A percentile compares a stretch with the other conserved stretches of the same genome.
These are phyloP conservation scores for Copidosoma floridanum DNA, from an alignment of 1,140 invertebrate species.

Conservation along the genomic window DNA sequence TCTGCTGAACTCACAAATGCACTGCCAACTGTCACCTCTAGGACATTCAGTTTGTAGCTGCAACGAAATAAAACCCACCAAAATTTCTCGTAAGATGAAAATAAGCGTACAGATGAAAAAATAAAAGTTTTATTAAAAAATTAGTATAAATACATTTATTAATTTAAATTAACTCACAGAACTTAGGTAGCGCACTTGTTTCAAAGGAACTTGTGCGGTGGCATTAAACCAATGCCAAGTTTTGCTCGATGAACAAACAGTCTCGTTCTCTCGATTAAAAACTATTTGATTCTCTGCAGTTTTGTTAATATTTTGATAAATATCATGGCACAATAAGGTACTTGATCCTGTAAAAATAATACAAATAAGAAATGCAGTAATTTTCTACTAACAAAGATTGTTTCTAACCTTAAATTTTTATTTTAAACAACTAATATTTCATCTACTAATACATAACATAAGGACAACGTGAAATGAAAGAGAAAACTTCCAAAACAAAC, in stretches of 20 bases:
- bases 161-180: conserved; percentile 45
- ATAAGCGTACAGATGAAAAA: no score
- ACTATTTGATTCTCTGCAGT: conserved; percentile 62
- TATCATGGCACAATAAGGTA: conserved; percentile 66
- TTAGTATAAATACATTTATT: no score
- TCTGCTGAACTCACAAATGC: conserved; percentile 61
- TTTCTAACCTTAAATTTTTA: no score
- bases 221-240: conserved; percentile 76
- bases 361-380: no score
- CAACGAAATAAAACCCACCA: no score
- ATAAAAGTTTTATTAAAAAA: conserved; percentile 25
- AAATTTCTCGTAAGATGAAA: no score
- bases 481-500: no score
- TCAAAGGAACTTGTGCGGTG: conserved; percentile 65
- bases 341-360: conserved; percentile 62
- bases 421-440: no score
- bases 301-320: conserved; percentile 66
- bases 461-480: no score
- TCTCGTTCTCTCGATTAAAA: conserved; percentile 68
- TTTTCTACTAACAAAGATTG: no score
- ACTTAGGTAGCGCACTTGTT: conserved; percentile 61
- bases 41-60: conserved; percentile 61
- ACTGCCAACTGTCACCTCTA: conserved; percentile 57
- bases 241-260: conserved; percentile 67
- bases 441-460: no score